These are phyloP conservation scores for Camelus bactrianus DNA, from an alignment of 2,113 vertebrate species.

Conservation along the genomic window DNA sequence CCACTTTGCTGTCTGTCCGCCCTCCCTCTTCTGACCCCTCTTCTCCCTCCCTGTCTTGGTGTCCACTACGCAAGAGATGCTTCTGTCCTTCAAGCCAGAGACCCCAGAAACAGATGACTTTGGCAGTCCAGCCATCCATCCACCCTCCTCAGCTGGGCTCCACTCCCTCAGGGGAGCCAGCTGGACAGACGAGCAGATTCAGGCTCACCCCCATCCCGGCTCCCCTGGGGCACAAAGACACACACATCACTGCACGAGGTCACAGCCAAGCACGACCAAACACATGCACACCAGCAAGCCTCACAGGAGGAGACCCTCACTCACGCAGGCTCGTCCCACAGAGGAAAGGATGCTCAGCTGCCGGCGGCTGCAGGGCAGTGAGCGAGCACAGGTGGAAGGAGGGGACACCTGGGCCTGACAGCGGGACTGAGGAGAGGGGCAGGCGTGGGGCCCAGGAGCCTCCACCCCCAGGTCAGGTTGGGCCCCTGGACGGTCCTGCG, in stretches of 20 bases:
- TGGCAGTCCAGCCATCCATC: background rate
- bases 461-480: background rate
- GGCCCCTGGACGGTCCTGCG: background rate
- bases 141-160: background rate
- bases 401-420: accelerated
- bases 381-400: background rate
- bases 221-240: background rate
- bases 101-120: background rate
- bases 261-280: background rate
- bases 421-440: accelerated
- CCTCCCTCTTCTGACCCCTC: too few species aligned
- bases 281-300: accelerated
- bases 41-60: background rate
- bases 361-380: too few species aligned
- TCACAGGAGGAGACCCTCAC: background rate
- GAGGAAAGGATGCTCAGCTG: background rate
- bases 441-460: background rate
- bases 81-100: background rate
- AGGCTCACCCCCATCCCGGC: background rate
- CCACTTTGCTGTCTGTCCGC: background rate
- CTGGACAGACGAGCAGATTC: background rate
- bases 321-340: accelerated
- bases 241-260: background rate
- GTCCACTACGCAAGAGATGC: background rate
- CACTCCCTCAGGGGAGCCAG: background rate